phyloP scores from a whole-genome alignment of 2,888 invertebrate species.

The Entomobrya proxima region DNA sequence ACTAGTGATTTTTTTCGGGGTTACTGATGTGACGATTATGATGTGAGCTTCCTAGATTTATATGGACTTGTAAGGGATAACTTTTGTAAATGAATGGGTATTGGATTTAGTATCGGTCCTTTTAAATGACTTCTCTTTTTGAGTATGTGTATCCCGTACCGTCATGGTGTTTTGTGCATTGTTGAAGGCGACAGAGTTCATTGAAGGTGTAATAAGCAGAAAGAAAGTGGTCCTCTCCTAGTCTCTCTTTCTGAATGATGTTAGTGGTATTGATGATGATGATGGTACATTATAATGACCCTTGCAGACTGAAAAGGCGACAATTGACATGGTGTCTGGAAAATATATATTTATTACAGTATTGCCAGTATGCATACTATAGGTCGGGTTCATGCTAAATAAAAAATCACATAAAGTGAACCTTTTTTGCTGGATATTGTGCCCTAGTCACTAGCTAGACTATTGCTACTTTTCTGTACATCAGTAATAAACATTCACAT shows the following conservation, averaged over 20 bases:
- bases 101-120: constrained; percentile 6
- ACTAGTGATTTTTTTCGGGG: constrained; percentile 28
- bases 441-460: not conserved
- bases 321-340: constrained; percentile 62
- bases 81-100: not conserved
- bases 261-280: not conserved
- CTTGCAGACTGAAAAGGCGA: constrained; percentile 50
- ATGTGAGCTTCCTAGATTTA: not conserved
- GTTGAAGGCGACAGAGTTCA: constrained; percentile 53
- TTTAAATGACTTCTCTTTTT: constrained; percentile 16
- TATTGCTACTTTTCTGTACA: not conserved
- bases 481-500: not conserved
- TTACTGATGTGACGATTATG: not conserved
- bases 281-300: constrained; percentile 55
- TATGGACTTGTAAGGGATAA: not conserved
- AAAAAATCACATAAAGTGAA: constrained; percentile 23
- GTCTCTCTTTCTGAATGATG: not conserved
- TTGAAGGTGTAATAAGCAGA: constrained; percentile 66
- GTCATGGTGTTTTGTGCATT: constrained; percentile 45
- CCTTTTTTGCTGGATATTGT: not conserved
- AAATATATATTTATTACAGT: constrained; percentile 52
- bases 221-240: constrained; percentile 51
- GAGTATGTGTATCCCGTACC: not conserved
- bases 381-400: not conserved
- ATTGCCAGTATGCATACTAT: not conserved